Percentiles rank a stretch among this genome's conserved stretches.
Conservation (phyloP, 2,888 invertebrate species). For the Amblyteles armatorius region DNA sequence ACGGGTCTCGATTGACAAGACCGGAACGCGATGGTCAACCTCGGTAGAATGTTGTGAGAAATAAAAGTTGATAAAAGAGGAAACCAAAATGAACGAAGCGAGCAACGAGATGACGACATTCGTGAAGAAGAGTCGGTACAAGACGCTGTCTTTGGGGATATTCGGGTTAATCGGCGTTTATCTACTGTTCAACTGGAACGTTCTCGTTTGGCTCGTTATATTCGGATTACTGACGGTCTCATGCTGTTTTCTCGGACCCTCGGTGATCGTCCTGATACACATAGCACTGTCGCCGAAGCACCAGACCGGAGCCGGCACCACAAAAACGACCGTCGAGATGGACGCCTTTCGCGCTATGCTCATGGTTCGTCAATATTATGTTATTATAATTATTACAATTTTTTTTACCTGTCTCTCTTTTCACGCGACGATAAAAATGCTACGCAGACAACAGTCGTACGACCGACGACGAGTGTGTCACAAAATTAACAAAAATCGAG, state of each 20-base stretch:
- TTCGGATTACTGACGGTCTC: conserved; percentile 78
- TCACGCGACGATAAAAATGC: neutral
- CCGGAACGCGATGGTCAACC: neutral
- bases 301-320: conserved; percentile 87
- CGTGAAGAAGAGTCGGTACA: conserved; percentile 50
- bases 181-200: conserved; percentile 73
- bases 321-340: conserved; percentile 87
- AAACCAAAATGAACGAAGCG: neutral
- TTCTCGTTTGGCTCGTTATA: conserved; percentile 76
- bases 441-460: neutral
- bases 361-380: conserved; percentile 85
- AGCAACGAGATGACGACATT: conserved; percentile 16
- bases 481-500: too few relatives aligned
- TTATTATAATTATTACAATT: neutral
- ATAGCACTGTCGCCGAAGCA: conserved; percentile 88
- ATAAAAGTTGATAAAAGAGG: neutral
- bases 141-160: conserved; percentile 61
- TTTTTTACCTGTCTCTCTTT: neutral
- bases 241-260: conserved; percentile 83
- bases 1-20: neutral
- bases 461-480: neutral
- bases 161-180: conserved; percentile 65
- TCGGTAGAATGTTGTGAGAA: neutral
- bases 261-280: conserved; percentile 87
- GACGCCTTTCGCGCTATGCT: conserved; percentile 87